A percentile compares a stretch with the other conserved stretches of the same genome.
Conservation (phyloP, 2,888 invertebrate species). For the Seira ritae region DNA sequence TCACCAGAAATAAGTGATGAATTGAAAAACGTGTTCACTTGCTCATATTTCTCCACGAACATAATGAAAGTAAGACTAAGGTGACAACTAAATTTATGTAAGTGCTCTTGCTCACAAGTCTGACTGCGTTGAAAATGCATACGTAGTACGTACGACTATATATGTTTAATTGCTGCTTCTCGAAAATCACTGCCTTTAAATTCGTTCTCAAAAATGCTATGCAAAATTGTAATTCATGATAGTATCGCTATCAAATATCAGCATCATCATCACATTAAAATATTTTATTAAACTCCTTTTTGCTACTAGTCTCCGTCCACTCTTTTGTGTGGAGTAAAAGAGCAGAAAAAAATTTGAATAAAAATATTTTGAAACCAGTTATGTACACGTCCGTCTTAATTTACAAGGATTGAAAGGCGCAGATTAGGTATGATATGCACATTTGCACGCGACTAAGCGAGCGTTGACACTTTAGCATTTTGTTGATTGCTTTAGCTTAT, state of each 20-base stretch:
- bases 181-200: conserved; percentile 3
- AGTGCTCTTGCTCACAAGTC: background rate
- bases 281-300: background rate
- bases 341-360: background rate
- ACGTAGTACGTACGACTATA: too few relatives aligned
- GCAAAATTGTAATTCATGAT: too few relatives aligned
- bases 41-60: background rate
- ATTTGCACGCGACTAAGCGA: conserved; percentile 36
- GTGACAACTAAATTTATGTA: conserved; percentile 52
- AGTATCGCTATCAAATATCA: too few relatives aligned
- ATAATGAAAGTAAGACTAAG: conserved; percentile 31
- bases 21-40: background rate
- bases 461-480: conserved; percentile 54
- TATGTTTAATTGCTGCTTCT: background rate
- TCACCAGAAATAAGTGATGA: too few relatives aligned
- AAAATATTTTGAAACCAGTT: conserved; percentile 45
- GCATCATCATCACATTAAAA: background rate
- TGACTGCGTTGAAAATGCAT: background rate
- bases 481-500: background rate
- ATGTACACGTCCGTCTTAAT: conserved; percentile 26
- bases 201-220: too few relatives aligned
- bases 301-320: background rate
- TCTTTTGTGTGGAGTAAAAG: too few relatives aligned
- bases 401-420: background rate
- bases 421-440: background rate